These are phyloP conservation scores for Pseudomyrmex pallidus DNA, from an alignment of 1,140 invertebrate species.

Conservation along the genomic window DNA sequence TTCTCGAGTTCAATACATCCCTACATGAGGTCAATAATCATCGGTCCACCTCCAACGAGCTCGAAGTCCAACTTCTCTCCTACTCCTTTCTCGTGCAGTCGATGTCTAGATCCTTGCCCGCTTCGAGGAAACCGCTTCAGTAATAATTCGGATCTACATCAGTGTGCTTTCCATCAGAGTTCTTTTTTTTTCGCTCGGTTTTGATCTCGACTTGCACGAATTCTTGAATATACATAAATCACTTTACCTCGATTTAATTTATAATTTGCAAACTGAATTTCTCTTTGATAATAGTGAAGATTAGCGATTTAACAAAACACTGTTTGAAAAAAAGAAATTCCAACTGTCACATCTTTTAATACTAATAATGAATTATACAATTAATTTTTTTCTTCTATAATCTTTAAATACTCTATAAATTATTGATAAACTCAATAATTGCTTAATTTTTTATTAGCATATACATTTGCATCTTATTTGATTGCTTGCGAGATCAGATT, in stretches of 20 bases:
- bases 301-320: background rate
- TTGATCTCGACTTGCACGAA: background rate
- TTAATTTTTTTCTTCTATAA: background rate
- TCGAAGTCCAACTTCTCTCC: conserved; percentile 38
- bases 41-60: conserved; percentile 19
- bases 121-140: conserved; percentile 41
- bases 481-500: background rate
- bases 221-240: background rate
- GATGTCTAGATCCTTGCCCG: conserved; percentile 17
- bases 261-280: background rate
- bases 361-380: background rate
- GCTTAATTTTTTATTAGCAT: too few species aligned
- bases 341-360: background rate
- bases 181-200: background rate
- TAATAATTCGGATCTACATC: conserved; percentile 9
- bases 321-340: background rate
- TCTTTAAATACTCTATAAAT: background rate
- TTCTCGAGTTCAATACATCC: conserved; percentile 63
- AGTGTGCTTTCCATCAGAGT: too few species aligned
- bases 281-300: background rate
- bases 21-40: background rate
- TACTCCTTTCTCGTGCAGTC: conserved; percentile 39
- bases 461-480: conserved; percentile 4
- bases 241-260: background rate
- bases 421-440: background rate